Base-by-base conservation (phyloP, 2,797 vertebrate genomes). In the Galaxias olidus region DNA sequence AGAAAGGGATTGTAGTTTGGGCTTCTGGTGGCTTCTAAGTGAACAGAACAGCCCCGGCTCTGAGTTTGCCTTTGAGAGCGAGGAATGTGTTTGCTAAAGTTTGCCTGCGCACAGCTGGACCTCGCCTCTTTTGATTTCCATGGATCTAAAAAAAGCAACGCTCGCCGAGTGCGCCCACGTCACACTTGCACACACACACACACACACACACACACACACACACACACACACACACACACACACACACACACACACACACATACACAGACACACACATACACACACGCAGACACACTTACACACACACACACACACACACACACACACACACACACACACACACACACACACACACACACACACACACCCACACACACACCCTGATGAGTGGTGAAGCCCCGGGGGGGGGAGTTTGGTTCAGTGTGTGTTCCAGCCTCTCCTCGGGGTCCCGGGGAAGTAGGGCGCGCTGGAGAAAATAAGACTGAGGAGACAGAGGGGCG, bases 371-470 rank as follows among this genome's bases (percentile, higher is more conserved):
- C 50, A 55, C 53, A 55, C 53, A 55, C 11, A 55, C 53, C 30
- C 53, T 11, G 19, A 18, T 3, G 51, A 17, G 51, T 52, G 15
- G 18, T 15, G 11, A 52, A 18, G 17, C 51, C 51, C n/a, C 18
- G 17, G 51, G 10, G 51, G 50, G 17, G 58, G 46, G 58, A 46
- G 57, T 19, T 12, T 56, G 30, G 8, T 30, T 56, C 17, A 46
- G 55, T 30, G 45, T 9, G 49, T 43, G 30, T 51, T 30, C 17
- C 40, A n/a, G 18, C 18, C 3, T 9, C 77, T 84, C 82, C 41
- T 62, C 86, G 84, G 87, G 78, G 65, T 75, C 82, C 58, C 63
- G 68, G 75, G 83, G 84, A 89, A 90, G 87, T 89, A 89, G 89
- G 87, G 75, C 86, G 88, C 82, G 77, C 83, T 67, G 73, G 63